Evolutionary conservation across 1,140 invertebrate genomes (phyloP), one percentile per base, ranked within the genome.

Genomic region (Cotesia chilonis): DNA sequence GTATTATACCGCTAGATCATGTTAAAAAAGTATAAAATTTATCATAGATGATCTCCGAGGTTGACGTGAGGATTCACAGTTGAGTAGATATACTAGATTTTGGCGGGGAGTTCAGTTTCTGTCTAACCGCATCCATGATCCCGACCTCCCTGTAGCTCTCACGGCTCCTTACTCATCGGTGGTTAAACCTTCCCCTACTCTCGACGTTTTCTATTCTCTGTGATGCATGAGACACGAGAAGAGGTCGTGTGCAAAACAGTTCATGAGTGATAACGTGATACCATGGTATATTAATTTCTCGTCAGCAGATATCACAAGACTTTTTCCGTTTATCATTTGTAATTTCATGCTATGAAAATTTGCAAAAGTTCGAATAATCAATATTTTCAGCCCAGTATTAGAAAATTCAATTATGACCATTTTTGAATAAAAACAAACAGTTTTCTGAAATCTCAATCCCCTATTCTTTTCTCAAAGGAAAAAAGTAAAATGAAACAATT

Each of bases 151-250:
- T 28, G 10, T 14, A 12, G 20, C 60, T 12, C 54, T 63, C 28
- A 63, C 60, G 60, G 60, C 36, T 63, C 60, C 17, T 63, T 63
- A 35, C 60, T 10, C 60, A 63, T 28, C 60, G 60, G 60, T 63
- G 60, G 60, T 63, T 63, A 17, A 63, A 63, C 60, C 60, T 28
- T 7, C 28, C 60, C 4, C n/a, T 12, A 12, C 12, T 28, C 60
- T 12, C 7, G 35, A 12, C 60, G 28, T 14, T 6, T 12, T 63
- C 20, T 12, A 20, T 4, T 41, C 38, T 41, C 38, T 41, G 60
- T 17, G 17, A 17, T 17, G 17, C 17, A 37, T 63, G 35, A 63
- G 20, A 63, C 28, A 63, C 9, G 60, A 63, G 4, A 20, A 37
- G 60, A 5, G 60, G 28, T 41, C 38, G 2, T 9, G 38, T 41